These are phyloP conservation scores for Ceratina australensis DNA, from an alignment of 1,140 invertebrate species.

Conservation along the genomic window DNA sequence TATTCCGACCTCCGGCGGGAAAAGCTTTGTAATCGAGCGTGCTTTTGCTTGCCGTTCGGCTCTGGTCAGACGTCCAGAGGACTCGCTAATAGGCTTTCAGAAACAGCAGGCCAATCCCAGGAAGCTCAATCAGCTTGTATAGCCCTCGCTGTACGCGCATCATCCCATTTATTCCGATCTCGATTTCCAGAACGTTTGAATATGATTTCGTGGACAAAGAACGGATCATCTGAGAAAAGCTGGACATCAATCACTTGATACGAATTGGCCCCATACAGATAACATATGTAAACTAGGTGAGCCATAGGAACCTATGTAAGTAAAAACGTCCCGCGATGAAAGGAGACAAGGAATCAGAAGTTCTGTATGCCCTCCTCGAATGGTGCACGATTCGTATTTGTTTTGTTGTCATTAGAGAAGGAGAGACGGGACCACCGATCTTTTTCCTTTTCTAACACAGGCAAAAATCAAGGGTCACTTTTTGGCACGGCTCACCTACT, in stretches of 20 bases:
- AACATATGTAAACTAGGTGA: too few species aligned
- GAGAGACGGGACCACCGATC: too few species aligned
- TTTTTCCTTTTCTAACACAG: too few species aligned
- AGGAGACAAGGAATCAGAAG: too few species aligned
- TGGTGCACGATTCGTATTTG: too few species aligned
- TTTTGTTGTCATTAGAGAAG: too few species aligned
- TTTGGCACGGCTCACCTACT: too few species aligned
- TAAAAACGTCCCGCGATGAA: too few species aligned
- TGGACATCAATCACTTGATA: not conserved
- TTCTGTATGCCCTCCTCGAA: too few species aligned
- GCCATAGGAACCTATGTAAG: too few species aligned
- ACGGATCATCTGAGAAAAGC: conserved; percentile 28
- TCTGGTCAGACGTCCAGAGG: conserved; percentile 43
- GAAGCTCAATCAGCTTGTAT: conserved; percentile 32
- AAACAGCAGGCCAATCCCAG: conserved; percentile 42
- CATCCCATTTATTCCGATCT: conserved; percentile 40
- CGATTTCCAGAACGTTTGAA: conserved; percentile 28
- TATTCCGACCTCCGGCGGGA: conserved; percentile 36
- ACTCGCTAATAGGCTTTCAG: conserved; percentile 58
- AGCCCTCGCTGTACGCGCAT: not conserved
- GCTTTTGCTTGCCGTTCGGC: conserved; percentile 16
- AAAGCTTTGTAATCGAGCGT: conserved; percentile 40
- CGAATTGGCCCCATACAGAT: too few species aligned
- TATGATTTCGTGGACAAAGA: not conserved
- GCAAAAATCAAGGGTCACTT: too few species aligned